Conservation (phyloP, 2,113 vertebrate species). For the Oreocharis arfaki region DNA sequence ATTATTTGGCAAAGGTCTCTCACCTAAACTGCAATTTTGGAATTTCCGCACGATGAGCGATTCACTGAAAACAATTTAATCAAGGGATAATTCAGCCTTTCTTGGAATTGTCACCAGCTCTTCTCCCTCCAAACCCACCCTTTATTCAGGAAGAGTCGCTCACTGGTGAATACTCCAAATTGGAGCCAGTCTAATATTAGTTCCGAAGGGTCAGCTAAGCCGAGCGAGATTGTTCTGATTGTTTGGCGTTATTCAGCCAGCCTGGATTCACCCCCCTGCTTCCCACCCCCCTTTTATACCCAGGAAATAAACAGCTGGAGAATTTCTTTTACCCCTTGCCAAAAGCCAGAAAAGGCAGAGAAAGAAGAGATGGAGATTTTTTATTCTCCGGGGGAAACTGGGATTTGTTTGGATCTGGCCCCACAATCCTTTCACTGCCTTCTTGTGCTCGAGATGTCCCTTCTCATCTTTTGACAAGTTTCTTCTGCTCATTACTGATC, state of each 20-base stretch:
- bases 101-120: background rate
- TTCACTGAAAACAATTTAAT: conserved; percentile 18
- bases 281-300: background rate
- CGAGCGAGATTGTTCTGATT: background rate
- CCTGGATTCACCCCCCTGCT: background rate
- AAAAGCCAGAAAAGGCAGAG: background rate
- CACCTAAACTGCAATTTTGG: background rate
- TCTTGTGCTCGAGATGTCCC: background rate
- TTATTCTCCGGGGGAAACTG: background rate
- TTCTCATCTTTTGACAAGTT: background rate
- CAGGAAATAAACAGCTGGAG: background rate
- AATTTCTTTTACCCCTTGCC: background rate
- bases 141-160: background rate
- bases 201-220: background rate
- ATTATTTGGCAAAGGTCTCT: background rate
- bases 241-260: background rate
- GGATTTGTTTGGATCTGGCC: background rate
- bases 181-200: conserved; percentile 40
- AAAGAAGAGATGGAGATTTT: background rate
- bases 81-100: conserved; percentile 17
- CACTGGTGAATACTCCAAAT: conserved; percentile 13
- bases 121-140: background rate
- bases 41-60: background rate
- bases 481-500: conserved; percentile 14
- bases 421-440: background rate